Conservation (phyloP, 2,888 invertebrate genomes). For the Philonicus albiceps region DNA sequence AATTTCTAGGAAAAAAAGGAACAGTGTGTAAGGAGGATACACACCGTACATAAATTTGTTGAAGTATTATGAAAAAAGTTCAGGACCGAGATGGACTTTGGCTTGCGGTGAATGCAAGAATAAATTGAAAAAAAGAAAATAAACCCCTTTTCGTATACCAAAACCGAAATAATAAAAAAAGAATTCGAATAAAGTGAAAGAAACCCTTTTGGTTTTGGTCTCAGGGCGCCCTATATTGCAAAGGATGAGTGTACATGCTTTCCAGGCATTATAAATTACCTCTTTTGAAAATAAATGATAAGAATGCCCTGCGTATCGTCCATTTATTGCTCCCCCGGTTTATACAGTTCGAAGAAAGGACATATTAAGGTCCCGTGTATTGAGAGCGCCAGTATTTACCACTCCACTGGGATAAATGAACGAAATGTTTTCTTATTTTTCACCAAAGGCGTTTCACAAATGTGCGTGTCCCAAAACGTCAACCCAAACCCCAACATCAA, state of each 20-base stretch:
- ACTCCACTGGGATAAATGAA: slow-evolving; percentile 22
- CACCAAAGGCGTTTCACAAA: not conserved
- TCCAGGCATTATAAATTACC: slow-evolving; percentile 6
- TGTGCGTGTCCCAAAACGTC: slow-evolving; percentile 28
- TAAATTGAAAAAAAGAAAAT: not conserved
- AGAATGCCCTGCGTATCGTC: slow-evolving; percentile 14
- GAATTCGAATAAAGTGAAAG: not conserved
- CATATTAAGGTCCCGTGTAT: slow-evolving; percentile 7
- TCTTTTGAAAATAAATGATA: slow-evolving; percentile 22
- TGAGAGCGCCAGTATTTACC: slow-evolving; percentile 24
- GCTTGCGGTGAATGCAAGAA: not conserved
- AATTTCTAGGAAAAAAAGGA: not conserved
- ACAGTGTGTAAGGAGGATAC: not conserved
- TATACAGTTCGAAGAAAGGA: slow-evolving; percentile 6
- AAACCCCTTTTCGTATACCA: not conserved
- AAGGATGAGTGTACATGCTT: not conserved
- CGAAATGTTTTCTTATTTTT: slow-evolving; percentile 24
- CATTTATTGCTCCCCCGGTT: slow-evolving; percentile 21
- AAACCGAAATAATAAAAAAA: not conserved
- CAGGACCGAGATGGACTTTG: not conserved
- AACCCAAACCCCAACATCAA: not conserved
- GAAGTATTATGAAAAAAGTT: not conserved
- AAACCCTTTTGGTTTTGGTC: not conserved
- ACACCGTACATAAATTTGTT: not conserved
- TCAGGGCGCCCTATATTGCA: not conserved